phyloP scores from a whole-genome alignment of 2,113 vertebrate species.

The Natator depressus region DNA sequence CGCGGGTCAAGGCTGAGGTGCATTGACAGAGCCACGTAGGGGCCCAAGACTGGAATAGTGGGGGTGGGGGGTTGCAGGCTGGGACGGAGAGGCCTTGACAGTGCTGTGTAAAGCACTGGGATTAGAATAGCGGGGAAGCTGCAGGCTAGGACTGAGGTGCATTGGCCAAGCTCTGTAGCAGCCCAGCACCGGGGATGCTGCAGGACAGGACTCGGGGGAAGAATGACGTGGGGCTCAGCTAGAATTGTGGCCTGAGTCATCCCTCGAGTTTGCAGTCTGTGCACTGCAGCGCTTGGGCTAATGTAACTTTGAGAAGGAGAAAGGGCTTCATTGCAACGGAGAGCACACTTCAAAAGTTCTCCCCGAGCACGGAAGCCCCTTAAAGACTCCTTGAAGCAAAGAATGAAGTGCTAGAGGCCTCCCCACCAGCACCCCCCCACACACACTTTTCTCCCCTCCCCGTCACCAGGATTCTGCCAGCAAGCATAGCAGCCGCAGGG shows the following conservation, averaged over 20 bases:
- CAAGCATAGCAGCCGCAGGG: background rate
- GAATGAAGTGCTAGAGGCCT: rapidly evolving
- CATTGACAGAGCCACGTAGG: too few relatives aligned
- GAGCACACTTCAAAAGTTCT: background rate
- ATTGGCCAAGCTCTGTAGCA: too few relatives aligned
- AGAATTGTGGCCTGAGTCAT: background rate
- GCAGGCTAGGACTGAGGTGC: too few relatives aligned
- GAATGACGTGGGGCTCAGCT: background rate
- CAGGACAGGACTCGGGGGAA: background rate
- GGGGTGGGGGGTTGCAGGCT: too few relatives aligned
- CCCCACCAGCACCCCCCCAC: too few relatives aligned
- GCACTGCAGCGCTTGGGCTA: background rate
- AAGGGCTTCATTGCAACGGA: background rate
- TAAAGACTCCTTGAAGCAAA: background rate
- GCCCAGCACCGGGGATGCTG: background rate
- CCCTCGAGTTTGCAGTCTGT: background rate
- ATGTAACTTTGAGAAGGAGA: background rate
- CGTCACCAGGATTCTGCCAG: background rate
- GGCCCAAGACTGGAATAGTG: too few relatives aligned
- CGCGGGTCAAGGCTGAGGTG: background rate
- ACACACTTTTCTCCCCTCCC: background rate
- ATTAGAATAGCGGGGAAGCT: too few relatives aligned
- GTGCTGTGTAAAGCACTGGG: too few relatives aligned
- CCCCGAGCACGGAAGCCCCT: background rate
- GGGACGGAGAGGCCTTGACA: too few relatives aligned